Percentiles rank a stretch among this genome's conserved stretches.
These are phyloP conservation scores for Numenius phaeopus DNA, from an alignment of 2,797 vertebrate genomes.

Conservation along the genomic window DNA sequence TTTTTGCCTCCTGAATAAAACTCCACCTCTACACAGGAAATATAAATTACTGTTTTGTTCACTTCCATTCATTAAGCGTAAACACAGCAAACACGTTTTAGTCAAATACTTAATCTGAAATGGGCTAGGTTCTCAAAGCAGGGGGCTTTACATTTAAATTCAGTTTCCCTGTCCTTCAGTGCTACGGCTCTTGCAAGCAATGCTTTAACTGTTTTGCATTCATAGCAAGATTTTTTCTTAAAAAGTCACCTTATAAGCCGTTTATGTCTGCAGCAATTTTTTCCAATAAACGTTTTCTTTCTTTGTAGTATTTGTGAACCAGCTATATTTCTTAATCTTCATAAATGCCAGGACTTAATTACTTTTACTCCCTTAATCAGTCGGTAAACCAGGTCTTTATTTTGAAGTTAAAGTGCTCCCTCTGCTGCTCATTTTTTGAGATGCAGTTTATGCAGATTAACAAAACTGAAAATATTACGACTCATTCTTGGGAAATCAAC, in stretches of 20 bases:
- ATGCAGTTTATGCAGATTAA: slow-evolving; percentile 27
- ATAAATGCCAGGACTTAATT: slow-evolving; percentile 72
- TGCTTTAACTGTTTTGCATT: neutral
- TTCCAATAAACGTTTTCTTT: slow-evolving; percentile 33
- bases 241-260: neutral
- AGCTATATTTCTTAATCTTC: slow-evolving; percentile 74
- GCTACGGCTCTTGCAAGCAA: neutral
- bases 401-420: slow-evolving; percentile 86
- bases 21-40: neutral
- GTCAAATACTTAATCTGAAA: neutral
- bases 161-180: neutral
- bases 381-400: neutral
- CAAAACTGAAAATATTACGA: neutral
- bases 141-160: neutral
- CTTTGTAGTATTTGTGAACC: slow-evolving; percentile 60
- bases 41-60: neutral
- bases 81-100: neutral
- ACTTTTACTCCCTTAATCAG: slow-evolving; percentile 70
- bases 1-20: neutral
- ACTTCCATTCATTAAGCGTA: fast-evolving
- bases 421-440: slow-evolving; percentile 81
- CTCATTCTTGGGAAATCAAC: neutral
- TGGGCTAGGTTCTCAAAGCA: neutral
- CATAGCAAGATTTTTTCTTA: neutral
- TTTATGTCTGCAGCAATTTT: slow-evolving; percentile 39